A percentile compares a stretch with the other conserved stretches of the same genome.
Conservation (phyloP, 2,797 vertebrate genomes). For the Artibeus jamaicensis region DNA sequence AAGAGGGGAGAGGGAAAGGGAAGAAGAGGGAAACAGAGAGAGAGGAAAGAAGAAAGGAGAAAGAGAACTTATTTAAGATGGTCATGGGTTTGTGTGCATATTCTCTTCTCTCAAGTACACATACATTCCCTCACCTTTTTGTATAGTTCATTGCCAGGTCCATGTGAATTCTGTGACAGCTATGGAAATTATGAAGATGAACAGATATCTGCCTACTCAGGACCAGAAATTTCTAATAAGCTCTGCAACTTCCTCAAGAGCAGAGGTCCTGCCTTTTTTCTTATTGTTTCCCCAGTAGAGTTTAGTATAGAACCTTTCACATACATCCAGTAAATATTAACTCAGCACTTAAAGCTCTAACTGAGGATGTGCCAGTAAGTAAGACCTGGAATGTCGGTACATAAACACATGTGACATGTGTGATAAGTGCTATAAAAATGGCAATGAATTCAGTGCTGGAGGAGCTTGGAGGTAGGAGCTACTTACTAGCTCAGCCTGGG, state of each 20-base stretch:
- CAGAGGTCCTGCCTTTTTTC: neutral
- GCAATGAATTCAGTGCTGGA: accelerated
- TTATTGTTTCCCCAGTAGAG: neutral
- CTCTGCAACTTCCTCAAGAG: neutral
- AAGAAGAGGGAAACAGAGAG: accelerated
- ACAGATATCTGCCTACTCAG: neutral
- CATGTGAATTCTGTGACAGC: neutral
- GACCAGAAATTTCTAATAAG: neutral
- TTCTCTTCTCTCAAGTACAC: neutral
- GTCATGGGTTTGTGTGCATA: neutral
- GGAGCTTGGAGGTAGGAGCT: neutral
- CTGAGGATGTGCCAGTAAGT: neutral
- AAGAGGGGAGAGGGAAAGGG: neutral
- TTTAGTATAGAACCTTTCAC: neutral
- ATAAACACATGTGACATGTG: neutral
- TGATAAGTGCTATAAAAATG: neutral
- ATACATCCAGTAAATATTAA: neutral
- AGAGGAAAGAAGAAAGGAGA: accelerated
- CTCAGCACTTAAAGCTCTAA: neutral
- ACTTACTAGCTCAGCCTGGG: too few species aligned
- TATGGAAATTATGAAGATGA: neutral
- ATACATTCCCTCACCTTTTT: neutral
- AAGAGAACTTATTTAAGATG: neutral
- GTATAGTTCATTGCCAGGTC: neutral
- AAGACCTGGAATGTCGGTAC: neutral